Conservation (phyloP, 2,797 vertebrate genomes). For the Leucoraja ocellata region DNA sequence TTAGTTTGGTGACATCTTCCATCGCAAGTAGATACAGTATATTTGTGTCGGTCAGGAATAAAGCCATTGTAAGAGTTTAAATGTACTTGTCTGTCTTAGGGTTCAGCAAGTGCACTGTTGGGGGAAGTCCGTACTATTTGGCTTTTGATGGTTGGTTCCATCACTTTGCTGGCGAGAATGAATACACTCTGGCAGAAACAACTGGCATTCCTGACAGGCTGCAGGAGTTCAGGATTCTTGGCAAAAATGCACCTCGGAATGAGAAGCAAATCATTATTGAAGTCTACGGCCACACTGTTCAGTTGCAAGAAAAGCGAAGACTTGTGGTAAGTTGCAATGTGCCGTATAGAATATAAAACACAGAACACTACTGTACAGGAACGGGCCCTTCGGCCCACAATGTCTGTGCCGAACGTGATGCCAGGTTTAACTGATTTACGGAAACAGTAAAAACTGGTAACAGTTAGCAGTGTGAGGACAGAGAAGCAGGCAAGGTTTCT, state of each 20-base stretch:
- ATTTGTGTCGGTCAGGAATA: neutral
- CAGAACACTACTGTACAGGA: no score
- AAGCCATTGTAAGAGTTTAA: neutral
- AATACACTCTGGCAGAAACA: conserved; percentile 62
- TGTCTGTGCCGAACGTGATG: no score
- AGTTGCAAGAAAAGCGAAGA: conserved; percentile 52
- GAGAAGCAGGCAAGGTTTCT: no score
- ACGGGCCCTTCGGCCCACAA: no score
- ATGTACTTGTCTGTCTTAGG: conserved; percentile 42
- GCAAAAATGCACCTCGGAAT: conserved; percentile 49
- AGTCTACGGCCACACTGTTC: conserved; percentile 20
- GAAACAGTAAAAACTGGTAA: no score
- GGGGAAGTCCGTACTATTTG: conserved; percentile 59
- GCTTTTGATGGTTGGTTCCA: conserved; percentile 67
- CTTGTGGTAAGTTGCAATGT: conserved; percentile 59
- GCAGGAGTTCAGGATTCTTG: conserved; percentile 61
- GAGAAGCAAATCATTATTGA: conserved; percentile 36
- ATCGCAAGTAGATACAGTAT: neutral
- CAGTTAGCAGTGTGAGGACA: no score
- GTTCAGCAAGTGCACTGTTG: conserved; percentile 57
- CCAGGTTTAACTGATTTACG: no score
- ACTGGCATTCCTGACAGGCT: conserved; percentile 53
- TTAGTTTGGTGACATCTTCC: neutral
- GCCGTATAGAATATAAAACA: neutral
- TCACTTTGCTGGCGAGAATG: conserved; percentile 61